Base-by-base conservation (phyloP, 35 echinoderm and acorn worm species). In the Apostichopus parvimensis region DNA sequence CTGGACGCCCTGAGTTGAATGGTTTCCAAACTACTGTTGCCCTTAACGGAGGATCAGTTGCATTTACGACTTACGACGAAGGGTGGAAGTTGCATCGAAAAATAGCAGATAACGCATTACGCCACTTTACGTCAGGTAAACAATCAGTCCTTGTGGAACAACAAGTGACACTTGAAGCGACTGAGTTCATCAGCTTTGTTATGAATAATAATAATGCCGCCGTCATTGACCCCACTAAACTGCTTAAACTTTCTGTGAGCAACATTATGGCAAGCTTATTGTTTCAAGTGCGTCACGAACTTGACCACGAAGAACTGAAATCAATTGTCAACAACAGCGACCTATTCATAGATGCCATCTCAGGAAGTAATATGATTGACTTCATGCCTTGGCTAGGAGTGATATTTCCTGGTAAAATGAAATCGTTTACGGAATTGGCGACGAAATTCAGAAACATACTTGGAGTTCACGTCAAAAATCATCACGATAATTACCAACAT, bases 71-170 rank as follows among this genome's bases (percentile, higher is more conserved):
- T 59, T 95, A 98, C 76, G 62, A 80, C 58, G 94, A 98, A 83
- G 79, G 56, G 9, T 98, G 96, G 96, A 98, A 95, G 82, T 57
- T 94, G 23, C 92, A 94, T 56, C 90, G 96, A 20, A 98, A 95
- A 66, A 65, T 98, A 10, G 87, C 88, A 7, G 80, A 93, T 53
- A 93, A 78, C 4, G 83, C 96, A 24, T 54, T 98, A 2, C 92
- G 90, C 14, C 94, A 92, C 24, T 98, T 93, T 92, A 95, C 94
- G 0, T 86, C 88, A 22, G 94, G 96, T 5, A 71, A 87, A 15
- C 94, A 95, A 70, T 71, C 91, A 20, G 73, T 55, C n/a, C 59
- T 53, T 14, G 92, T 98, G 0, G 94, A 95, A 84, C 77, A 65
- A 18, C 61, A 79, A 10, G 90, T 98, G 59, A 93, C 60, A 18